Conservation (phyloP, 2,888 invertebrate species). For the Brenthis daphne region DNA sequence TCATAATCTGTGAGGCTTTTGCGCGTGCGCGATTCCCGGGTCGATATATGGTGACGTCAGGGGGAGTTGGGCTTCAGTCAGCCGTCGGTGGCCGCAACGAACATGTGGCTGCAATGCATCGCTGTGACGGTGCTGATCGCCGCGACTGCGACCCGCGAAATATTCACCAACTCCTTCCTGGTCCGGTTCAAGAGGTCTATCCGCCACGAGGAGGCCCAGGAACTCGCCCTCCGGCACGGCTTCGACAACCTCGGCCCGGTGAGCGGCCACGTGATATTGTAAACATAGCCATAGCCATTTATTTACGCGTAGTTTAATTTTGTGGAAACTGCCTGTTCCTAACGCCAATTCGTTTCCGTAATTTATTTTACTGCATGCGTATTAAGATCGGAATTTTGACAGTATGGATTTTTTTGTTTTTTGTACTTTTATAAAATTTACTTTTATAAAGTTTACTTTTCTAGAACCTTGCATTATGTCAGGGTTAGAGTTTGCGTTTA, state of each 20-base stretch:
- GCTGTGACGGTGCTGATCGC: constrained; percentile 70
- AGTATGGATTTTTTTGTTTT: not conserved
- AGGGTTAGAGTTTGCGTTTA: too few relatives aligned
- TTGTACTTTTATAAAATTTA: not conserved
- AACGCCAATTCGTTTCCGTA: constrained; percentile 5
- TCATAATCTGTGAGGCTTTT: constrained; percentile 57
- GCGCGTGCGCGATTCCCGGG: constrained; percentile 68
- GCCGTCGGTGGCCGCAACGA: constrained; percentile 69
- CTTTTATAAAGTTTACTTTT: constrained; percentile 4
- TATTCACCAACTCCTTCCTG: constrained; percentile 98
- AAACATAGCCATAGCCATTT: constrained; percentile 61
- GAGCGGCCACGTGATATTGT: constrained; percentile 83
- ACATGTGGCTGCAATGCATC: constrained; percentile 77
- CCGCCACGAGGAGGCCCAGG: constrained; percentile 88
- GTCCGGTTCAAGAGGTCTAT: constrained; percentile 93
- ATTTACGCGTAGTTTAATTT: constrained; percentile 32
- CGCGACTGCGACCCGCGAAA: constrained; percentile 80
- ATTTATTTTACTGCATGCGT: constrained; percentile 18
- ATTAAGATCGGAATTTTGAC: not conserved
- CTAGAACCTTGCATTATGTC: not conserved
- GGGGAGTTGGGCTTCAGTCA: constrained; percentile 66
- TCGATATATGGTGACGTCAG: constrained; percentile 79
- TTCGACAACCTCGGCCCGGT: constrained; percentile 97
- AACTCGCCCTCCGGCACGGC: constrained; percentile 93
- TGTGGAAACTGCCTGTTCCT: constrained; percentile 28